Conservation (phyloP, 2,113 vertebrate genomes). For the Festucalex cinctus region DNA sequence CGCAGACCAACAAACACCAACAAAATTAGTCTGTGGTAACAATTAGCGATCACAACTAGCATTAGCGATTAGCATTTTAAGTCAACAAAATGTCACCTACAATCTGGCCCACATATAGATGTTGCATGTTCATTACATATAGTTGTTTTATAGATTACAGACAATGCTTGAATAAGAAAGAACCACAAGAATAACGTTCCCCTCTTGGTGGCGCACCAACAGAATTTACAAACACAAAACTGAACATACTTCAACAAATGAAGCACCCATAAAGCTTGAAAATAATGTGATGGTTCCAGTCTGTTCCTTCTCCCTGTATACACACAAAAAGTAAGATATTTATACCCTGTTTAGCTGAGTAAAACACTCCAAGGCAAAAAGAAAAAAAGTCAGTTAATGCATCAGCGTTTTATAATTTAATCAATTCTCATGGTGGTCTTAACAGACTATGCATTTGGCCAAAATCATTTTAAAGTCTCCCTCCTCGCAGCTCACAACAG, state of each 20-base stretch:
- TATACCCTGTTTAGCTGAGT: slow-evolving; percentile 15
- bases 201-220: too few relatives aligned
- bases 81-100: too few relatives aligned
- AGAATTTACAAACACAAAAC: too few relatives aligned
- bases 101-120: too few relatives aligned
- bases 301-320: slow-evolving; percentile 10
- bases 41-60: too few relatives aligned
- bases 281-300: slow-evolving; percentile 8
- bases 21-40: too few relatives aligned
- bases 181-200: too few relatives aligned
- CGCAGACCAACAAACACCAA: too few relatives aligned
- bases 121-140: too few relatives aligned
- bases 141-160: too few relatives aligned
- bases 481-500: slow-evolving; percentile 9
- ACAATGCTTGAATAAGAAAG: too few relatives aligned
- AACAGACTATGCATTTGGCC: neutral
- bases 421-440: slow-evolving; percentile 24
- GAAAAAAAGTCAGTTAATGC: slow-evolving; percentile 14
- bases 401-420: slow-evolving; percentile 28
- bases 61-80: too few relatives aligned
- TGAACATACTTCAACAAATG: neutral
- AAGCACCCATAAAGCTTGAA: slow-evolving; percentile 8
- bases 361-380: slow-evolving; percentile 17
- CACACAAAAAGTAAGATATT: slow-evolving; percentile 25
- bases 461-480: neutral